Evolutionary conservation across 2,888 invertebrate species (phyloP).

Genomic region (Barypeithes pellucidus): DNA sequence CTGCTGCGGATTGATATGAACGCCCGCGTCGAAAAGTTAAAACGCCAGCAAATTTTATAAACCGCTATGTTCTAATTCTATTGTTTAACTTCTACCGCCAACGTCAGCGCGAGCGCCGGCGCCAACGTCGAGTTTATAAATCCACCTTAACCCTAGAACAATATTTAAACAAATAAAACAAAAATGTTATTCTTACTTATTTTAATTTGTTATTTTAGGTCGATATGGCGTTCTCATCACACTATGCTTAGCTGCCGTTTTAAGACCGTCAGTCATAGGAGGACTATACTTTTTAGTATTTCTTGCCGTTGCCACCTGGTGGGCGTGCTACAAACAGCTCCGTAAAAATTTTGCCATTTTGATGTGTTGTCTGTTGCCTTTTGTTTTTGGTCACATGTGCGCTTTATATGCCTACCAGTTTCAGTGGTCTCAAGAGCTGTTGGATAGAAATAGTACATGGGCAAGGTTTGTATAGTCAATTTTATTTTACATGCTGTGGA

Average conservation of each 20-base stretch:
- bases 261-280: constrained; percentile 88
- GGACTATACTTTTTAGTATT: constrained; percentile 92
- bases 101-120: no score
- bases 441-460: constrained; percentile 80
- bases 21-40: no score
- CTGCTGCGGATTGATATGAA: no score
- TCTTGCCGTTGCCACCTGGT: constrained; percentile 87
- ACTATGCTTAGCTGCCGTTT: constrained; percentile 82
- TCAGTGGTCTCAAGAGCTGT: constrained; percentile 82
- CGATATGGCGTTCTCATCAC: constrained; percentile 78
- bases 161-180: no score
- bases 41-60: no score
- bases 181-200: no score
- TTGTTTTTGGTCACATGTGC: constrained; percentile 83
- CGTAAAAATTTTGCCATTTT: constrained; percentile 84
- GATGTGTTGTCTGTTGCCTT: constrained; percentile 80
- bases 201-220: constrained; percentile 71
- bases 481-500: no score
- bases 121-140: no score
- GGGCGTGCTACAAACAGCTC: constrained; percentile 87
- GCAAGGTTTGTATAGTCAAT: constrained; percentile 79
- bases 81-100: no score
- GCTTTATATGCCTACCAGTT: constrained; percentile 88
- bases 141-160: no score
- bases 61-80: no score